Base-by-base conservation (phyloP, 2,888 invertebrate species). In the Hemaris fuciformis region DNA sequence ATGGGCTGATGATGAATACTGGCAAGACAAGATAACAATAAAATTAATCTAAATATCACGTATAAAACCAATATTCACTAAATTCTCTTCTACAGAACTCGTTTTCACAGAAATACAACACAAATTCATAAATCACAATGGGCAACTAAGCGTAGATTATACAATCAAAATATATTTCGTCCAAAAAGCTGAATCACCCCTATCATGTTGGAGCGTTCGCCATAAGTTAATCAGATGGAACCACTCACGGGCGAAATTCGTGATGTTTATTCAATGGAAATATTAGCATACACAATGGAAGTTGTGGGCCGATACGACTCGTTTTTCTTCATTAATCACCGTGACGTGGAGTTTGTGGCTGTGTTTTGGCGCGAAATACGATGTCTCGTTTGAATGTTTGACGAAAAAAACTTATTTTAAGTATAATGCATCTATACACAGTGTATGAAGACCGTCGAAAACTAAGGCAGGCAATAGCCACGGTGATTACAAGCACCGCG, bases 271-370 rank as follows among this genome's bases (percentile, higher is more conserved):
- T 53, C 53, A 53, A 53, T 53, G 31, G 53, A 53, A 31, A 53
- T 53, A 53, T 53, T 53, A 53, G 53, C 53, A 53, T 31, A 53
- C 53, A 53, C 53, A 53, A 53, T 53, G 53, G 48, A 48, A 48
- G 31, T 53, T 31, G 45, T 22, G 31, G 18, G 18, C 18, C n/a
- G 27, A 38, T 38, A n/a, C n/a, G 38, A 38, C n/a, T 38, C n/a
- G 38, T 38, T 18, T n/a, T 53, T 31, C 27, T 48, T 48, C 53
- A 53, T 53, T 31, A 53, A 53, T 53, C 53, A 53, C 53, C 53
- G 8, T 53, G 53, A 53, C 18, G 8, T 4, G 1, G 27, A n/a
- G n/a, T n/a, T 53, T 48, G 3, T 48, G 48, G n/a, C 25, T 20
- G 20, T 13, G 22, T 45, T n/a, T n/a, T 22, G 23, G 4, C 22